A percentile compares a stretch with the other conserved stretches of the same genome.
phyloP scores from a whole-genome alignment of 2,797 vertebrate species.

The Aplochiton taeniatus region DNA sequence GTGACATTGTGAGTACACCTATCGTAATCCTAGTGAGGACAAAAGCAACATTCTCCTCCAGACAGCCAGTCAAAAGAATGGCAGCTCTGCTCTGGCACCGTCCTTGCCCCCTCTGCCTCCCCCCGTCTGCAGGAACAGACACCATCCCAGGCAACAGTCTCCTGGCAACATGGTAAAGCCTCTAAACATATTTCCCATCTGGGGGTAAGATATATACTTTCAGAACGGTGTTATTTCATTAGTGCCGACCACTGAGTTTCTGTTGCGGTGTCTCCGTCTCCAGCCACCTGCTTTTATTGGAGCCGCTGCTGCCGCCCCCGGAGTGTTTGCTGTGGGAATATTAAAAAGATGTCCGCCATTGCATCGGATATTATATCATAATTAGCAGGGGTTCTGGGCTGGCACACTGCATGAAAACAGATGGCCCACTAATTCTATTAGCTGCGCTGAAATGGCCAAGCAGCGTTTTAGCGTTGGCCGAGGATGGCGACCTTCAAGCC shows the following conservation, averaged over 20 bases:
- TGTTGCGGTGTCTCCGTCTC: constrained; percentile 52
- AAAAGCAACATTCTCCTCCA: constrained; percentile 40
- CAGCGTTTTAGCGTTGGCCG: constrained; percentile 72
- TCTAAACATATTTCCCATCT: constrained; percentile 77
- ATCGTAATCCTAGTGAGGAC: constrained; percentile 39
- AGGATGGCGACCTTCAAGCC: constrained; percentile 76
- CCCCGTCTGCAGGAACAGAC: constrained; percentile 65
- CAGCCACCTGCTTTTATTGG: constrained; percentile 77
- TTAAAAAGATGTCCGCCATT: constrained; percentile 77
- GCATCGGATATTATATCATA: constrained; percentile 85
- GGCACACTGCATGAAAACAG: constrained; percentile 83
- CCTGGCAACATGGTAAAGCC: constrained; percentile 79
- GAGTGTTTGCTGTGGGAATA: constrained; percentile 77
- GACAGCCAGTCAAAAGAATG: constrained; percentile 40
- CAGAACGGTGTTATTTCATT: constrained; percentile 74
- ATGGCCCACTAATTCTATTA: constrained; percentile 96
- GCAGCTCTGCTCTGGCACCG: constrained; percentile 57
- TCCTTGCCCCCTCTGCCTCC: constrained; percentile 49
- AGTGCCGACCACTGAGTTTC: constrained; percentile 62
- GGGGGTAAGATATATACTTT: constrained; percentile 74
- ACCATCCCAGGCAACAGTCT: constrained; percentile 75
- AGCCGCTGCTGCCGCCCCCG: constrained; percentile 58
- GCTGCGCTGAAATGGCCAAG: constrained; percentile 80
- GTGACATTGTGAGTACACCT: constrained; percentile 55
- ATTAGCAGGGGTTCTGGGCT: constrained; percentile 86